phyloP scores from a whole-genome alignment of 2,888 invertebrate species.

The Raillietiella orientalis region DNA sequence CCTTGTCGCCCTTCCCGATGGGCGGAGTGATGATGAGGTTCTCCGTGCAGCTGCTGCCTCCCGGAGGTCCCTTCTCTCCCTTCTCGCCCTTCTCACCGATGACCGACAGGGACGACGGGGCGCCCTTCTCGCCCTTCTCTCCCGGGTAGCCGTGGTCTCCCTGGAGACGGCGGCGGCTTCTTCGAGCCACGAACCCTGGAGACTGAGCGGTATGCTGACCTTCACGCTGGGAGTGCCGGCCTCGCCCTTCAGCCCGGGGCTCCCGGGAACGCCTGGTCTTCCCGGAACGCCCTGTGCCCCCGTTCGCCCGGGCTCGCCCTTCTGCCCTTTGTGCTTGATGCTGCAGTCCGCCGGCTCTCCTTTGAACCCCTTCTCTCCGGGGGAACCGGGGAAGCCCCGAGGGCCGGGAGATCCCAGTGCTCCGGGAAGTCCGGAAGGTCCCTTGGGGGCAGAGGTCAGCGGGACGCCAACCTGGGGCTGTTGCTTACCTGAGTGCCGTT shows the following conservation, averaged over 20 bases:
- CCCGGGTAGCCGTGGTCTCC: conserved; percentile 8
- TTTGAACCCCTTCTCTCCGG: conserved; percentile 34
- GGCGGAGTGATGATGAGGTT: too few relatives aligned
- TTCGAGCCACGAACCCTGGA: too few relatives aligned
- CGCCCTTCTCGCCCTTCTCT: conserved; percentile 7
- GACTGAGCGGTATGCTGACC: too few relatives aligned
- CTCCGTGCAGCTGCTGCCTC: too few relatives aligned
- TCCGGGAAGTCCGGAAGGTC: conserved; percentile 31
- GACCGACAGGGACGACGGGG: too few relatives aligned
- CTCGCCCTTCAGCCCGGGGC: conserved; percentile 35
- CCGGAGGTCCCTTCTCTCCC: too few relatives aligned
- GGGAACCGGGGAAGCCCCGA: conserved; percentile 25
- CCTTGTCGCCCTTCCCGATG: too few relatives aligned
- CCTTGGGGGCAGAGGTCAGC: too few relatives aligned
- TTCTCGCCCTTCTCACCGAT: too few relatives aligned
- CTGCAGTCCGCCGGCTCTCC: conserved; percentile 28
- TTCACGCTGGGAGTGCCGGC: too few relatives aligned
- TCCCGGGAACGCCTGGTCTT: conserved; percentile 36
- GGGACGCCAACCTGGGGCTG: too few relatives aligned
- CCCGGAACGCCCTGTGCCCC: conserved; percentile 17
- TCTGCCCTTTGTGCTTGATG: conserved; percentile 31
- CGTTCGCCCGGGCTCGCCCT: conserved; percentile 46
- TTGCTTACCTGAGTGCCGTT: conserved; percentile 65
- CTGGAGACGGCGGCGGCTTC: too few relatives aligned
- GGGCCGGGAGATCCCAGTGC: conserved; percentile 38